Evolutionary conservation across 2,113 vertebrate species (phyloP), one percentile per base, ranked within the genome.

Genomic region (Perognathus longimembris): DNA sequence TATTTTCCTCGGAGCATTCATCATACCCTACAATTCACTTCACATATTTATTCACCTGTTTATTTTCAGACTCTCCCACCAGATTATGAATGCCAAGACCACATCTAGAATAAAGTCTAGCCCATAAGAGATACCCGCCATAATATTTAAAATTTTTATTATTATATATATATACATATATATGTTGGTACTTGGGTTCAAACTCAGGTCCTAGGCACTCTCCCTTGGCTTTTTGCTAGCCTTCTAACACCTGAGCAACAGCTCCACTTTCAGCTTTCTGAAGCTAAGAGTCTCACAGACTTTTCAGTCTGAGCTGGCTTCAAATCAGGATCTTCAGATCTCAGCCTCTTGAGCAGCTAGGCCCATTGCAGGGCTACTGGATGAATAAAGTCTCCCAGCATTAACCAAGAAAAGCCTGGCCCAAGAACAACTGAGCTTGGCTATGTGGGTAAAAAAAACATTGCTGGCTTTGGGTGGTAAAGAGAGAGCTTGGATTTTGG

Each of bases 41-140:
- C 86, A n/a, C 50, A n/a, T 88, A 12, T 83, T 63, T 84, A 79
- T 76, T 64, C 38, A 6, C n/a, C 42, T 59, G 22, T 89, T 92
- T 85, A 67, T 88, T 86, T 96, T 88, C 85, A 64, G 36, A 30
- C 63, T 78, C 76, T 89, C 57, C 89, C 34, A 32, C n/a, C 42
- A 45, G 73, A 70, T 34, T n/a, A 7, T 38, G 38, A 85, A 40
- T 66, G 74, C 79, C 1, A n/a, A 87, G 36, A 63, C 12, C 2
- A 0, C 3, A 14, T 34, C 40, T 9, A 75, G 59, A 61, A 69
- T 0, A 24, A 26, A 87, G n/a, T 59, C 64, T 26, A 50, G 78
- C 82, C 24, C 28, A 24, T 32, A 45, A n/a, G 40, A 69, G 80
- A 11, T 6, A 32, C 63, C 59, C 0, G 2, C 5, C 22, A 54